Base-by-base conservation (phyloP, 2,888 invertebrate species). In the Rhagium mordax region DNA sequence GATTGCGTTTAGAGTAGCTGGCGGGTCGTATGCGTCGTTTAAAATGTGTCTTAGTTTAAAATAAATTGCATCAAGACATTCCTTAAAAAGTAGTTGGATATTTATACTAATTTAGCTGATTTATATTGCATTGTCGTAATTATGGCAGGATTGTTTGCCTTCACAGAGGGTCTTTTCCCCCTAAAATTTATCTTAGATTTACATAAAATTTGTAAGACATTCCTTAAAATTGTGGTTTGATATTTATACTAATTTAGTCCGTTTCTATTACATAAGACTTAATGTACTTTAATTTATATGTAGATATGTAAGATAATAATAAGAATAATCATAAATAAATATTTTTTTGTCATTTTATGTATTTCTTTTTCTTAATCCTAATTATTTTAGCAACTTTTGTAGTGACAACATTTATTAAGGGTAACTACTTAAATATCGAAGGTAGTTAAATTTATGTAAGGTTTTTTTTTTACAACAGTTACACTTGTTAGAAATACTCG, bases 1-100 rank as follows among this genome's bases (percentile, higher is more conserved):
- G 18, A 87, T 93, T 76, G 94, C 95, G 0, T 95, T 93, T 81
- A 91, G 89, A 84, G 92, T 93, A 64, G 94, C 93, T 0, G 95
- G 95, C 0, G 95, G 95, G 6, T 90, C 89, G 7, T 84, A 86
- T 75, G 81, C 86, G 16, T 90, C 89, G 59, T 88, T 91, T 74
- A 90, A 89, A 79, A 85, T 81, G 51, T 85, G 83, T 77, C 77
- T 86, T 72, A 81, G 78, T 65, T 80, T 84, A 33, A 83, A 81
- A 71, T 83, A 78, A 79, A 41, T 2, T 33, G 4, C 3, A 16
- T 10, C n/a, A 53, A 41, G 33, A 33, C 15, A 60, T 24, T n/a
- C 13, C 41, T 18, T 60, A 15, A 60, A 5, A 29, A 16, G 4
- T 18, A 20, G 21, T 5, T n/a, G n/a, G 3, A 57, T 15, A 27